Base-by-base conservation (phyloP, 2,888 invertebrate genomes). In the Cephus sareptanus region DNA sequence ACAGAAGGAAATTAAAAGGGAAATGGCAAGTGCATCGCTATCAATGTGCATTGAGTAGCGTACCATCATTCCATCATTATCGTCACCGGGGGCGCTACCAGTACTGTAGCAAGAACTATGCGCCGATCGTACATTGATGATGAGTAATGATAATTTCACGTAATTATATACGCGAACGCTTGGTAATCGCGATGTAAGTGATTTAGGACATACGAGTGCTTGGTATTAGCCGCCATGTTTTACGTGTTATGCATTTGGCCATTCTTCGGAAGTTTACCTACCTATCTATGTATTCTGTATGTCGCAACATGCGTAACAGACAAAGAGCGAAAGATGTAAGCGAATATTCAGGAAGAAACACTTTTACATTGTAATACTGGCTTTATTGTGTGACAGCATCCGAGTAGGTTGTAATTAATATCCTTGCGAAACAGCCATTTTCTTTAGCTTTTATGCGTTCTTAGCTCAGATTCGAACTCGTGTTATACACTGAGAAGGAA, bases 61-160 rank as follows among this genome's bases (percentile, higher is more conserved):
- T 56, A 56, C 56, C 56, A 56, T 56, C 23, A 71, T 70, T 68
- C 74, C 73, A 74, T 68, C 77, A 37, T 34, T 31, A 56, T 73
- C 70, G 35, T 74, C 71, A 33, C 71, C 79, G 73, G 33, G 34
- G 71, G 73, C 75, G 31, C 56, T 71, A 34, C 71, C 34, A 71
- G 40, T 31, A 73, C 40, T 33, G 73, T 30, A 33, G 40, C 34
- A n/a, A 68, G 70, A 69, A 69, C 76, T 78, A 81, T 73, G 82
- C 77, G 78, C 77, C 78, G 75, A 77, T 78, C 82, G 82, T 56
- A 23, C 80, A 84, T 85, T 81, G 82, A 84, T 83, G 82, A 82
- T 85, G 85, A 85, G 83, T 85, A 84, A 85, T 84, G 85, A 85
- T 85, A 83, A 85, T 83, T 83, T 83, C 83, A 82, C 82, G 83